phyloP scores from a whole-genome alignment of 2,888 invertebrate species.

The Parascotia fuliginaria region DNA sequence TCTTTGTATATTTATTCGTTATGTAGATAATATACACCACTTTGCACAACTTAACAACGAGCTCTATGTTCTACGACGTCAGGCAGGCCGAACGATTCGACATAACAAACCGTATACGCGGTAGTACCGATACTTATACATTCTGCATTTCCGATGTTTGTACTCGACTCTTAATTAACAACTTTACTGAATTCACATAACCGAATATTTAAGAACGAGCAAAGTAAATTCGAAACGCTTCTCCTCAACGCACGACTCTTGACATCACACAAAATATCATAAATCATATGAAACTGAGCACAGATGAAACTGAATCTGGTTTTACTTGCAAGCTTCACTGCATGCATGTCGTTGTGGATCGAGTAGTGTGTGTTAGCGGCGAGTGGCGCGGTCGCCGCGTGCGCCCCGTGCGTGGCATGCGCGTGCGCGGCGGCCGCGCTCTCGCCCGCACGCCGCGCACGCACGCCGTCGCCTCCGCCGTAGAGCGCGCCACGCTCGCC shows the following conservation, averaged over 20 bases:
- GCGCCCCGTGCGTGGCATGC: conserved; percentile 43
- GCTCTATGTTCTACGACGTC: conserved; percentile 66
- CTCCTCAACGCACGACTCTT: conserved; percentile 86
- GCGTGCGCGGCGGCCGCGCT: conserved; percentile 47
- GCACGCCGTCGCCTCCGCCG: conserved; percentile 50
- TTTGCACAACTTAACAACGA: conserved; percentile 82
- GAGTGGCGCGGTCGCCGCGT: conserved; percentile 48
- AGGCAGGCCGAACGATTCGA: conserved; percentile 65
- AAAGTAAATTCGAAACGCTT: conserved; percentile 86
- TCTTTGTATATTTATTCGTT: conserved; percentile 81
- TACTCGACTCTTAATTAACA: conserved; percentile 78
- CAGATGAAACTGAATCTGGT: conserved; percentile 84
- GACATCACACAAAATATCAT: conserved; percentile 84
- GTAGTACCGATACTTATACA: conserved; percentile 76
- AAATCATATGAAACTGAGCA: conserved; percentile 85
- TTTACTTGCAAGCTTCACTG: conserved; percentile 85
- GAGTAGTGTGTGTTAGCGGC: conserved; percentile 76
- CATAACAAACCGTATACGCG: conserved; percentile 65
- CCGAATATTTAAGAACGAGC: conserved; percentile 71
- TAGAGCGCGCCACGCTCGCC: conserved; percentile 51
- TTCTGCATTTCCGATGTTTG: conserved; percentile 81
- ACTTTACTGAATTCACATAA: conserved; percentile 81
- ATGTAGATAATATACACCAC: conserved; percentile 82
- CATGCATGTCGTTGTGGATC: conserved; percentile 83
- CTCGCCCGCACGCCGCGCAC: conserved; percentile 38